Evolutionary conservation across 2,888 invertebrate species (phyloP).

Genomic region (Panzeria rudis): DNA sequence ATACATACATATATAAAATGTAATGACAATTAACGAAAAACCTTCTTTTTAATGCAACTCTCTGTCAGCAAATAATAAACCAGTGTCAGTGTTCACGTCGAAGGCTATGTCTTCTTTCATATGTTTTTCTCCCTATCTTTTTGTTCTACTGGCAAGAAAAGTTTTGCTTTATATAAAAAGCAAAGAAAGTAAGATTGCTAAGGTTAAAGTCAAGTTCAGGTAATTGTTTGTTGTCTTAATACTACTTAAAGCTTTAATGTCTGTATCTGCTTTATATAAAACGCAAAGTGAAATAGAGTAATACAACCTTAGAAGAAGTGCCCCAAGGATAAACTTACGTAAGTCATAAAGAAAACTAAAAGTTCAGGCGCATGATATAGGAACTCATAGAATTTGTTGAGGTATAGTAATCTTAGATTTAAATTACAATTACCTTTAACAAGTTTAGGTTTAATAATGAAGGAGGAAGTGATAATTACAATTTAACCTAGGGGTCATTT

Average conservation of each 20-base stretch:
- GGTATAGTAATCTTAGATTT: not conserved
- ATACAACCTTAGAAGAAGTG: slow-evolving; percentile 6
- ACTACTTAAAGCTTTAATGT: not conserved
- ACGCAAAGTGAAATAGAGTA: not conserved
- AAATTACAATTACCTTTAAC: not conserved
- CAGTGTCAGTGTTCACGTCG: not conserved
- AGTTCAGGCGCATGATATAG: not conserved
- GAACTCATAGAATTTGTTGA: not conserved
- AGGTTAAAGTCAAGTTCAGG: slow-evolving; percentile 33
- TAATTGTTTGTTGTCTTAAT: not conserved
- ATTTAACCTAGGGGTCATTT: not conserved
- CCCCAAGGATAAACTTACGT: not conserved
- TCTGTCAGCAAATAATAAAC: not conserved
- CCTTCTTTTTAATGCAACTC: not conserved
- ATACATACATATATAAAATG: too few relatives aligned
- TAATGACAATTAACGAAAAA: not conserved
- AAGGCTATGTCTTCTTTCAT: not conserved
- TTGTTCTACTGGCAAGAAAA: not conserved
- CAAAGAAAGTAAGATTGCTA: not conserved
- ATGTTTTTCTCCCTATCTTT: not conserved
- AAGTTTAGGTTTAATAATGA: not conserved
- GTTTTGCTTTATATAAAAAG: not conserved
- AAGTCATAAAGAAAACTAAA: not conserved
- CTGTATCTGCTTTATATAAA: not conserved
- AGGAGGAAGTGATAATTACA: slow-evolving; percentile 1